A percentile compares a stretch with the other conserved stretches of the same genome.
phyloP scores from a whole-genome alignment of 2,113 vertebrate genomes.

The Heteronetta atricapilla region DNA sequence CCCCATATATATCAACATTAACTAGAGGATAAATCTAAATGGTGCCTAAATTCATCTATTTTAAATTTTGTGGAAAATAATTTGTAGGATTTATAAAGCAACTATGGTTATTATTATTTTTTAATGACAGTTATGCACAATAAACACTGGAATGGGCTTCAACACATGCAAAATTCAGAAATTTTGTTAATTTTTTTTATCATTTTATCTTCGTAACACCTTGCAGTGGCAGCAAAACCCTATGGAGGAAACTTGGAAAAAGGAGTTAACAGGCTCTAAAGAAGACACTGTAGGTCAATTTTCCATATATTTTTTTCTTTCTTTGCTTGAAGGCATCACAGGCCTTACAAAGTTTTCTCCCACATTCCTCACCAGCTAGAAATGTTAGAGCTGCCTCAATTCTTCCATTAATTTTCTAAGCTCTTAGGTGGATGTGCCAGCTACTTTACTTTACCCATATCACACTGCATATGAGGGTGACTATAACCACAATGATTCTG shows the following conservation, averaged over 20 bases:
- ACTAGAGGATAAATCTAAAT: background rate
- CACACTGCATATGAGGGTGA: rapidly evolving
- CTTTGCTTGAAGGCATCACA: background rate
- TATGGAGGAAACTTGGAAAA: background rate
- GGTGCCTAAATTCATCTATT: background rate
- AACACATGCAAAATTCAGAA: background rate
- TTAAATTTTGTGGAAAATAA: background rate
- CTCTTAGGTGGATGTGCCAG: background rate
- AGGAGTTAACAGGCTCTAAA: background rate
- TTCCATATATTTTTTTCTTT: background rate
- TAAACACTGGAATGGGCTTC: background rate
- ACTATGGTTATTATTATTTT: too few species aligned
- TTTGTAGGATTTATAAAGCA: background rate
- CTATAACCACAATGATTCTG: background rate
- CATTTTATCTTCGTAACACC: background rate
- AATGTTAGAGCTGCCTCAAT: background rate
- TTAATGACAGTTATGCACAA: background rate
- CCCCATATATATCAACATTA: background rate
- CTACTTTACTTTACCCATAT: background rate
- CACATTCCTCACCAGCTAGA: background rate
- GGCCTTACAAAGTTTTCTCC: background rate
- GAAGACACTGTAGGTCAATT: background rate
- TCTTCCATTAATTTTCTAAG: background rate
- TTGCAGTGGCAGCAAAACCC: background rate
- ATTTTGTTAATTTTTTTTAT: background rate